Evolutionary conservation across 2,113 vertebrate genomes (phyloP), one percentile per base, ranked within the genome.

Genomic region (Tyrannus savana): DNA sequence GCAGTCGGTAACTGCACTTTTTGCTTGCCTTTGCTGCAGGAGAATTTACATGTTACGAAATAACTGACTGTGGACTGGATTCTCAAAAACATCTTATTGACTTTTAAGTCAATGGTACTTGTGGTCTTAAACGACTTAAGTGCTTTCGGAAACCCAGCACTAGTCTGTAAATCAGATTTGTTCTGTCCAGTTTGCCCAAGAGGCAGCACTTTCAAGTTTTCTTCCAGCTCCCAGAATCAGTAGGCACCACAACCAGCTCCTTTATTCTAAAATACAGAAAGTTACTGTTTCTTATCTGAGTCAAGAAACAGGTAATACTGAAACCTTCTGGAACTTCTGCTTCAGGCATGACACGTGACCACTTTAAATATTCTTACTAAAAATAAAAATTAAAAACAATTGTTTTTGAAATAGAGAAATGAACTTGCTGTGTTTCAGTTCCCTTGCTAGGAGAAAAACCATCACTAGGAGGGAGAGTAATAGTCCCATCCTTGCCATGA

Each of bases 121-220:
- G 49, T 27, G 64, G n/a, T 68, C 60, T 81, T 87, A 42, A 92
- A 72, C 42, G 41, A 17, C 49, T 89, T 75, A 81, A 82, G 64
- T 22, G 41, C 49, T 82, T 93, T 89, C 1, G 13, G 84, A 95
- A 96, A 92, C 67, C 58, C 75, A 75, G 1, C 68, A 27, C 12
- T 23, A 39, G 59, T 78, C 86, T 92, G 81, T 80, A 96, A 96
- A 94, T 91, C 90, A 91, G 77, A 87, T 91, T 95, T 73, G 55
- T 87, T 94, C 92, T 78, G 90, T 96, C 92, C 84, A 46, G 74
- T 72, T 90, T 92, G 78, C 88, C 88, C 63, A 41, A 83, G 64
- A 88, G 93, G 72, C 79, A 93, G 44, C 23, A 3, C 63, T 91
- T 96, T 49, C 63, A 91, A 94, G 75, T 91, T 35, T 86, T 66